Percentiles rank a stretch among this genome's conserved stretches.
phyloP scores from a whole-genome alignment of 2,113 vertebrate species.

The Thunnus maccoyii region DNA sequence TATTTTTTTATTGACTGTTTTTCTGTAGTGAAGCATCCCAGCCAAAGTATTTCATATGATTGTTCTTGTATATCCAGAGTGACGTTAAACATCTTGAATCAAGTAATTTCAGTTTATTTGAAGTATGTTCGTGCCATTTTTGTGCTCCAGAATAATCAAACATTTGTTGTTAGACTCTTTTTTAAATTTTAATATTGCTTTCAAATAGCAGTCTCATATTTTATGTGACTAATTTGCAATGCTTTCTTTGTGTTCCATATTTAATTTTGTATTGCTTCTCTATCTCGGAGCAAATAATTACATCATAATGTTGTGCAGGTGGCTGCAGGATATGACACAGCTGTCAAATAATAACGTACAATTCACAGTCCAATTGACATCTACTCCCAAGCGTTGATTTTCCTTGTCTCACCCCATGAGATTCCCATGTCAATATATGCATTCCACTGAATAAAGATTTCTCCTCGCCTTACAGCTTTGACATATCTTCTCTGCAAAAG shows the following conservation, averaged over 20 bases:
- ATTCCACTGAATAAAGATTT: conserved; percentile 27
- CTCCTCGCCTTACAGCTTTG: neutral
- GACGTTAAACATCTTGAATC: too few relatives aligned
- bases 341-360: neutral
- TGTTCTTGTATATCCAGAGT: too few relatives aligned
- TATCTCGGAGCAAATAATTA: neutral
- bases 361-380: conserved; percentile 20
- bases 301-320: conserved; percentile 9
- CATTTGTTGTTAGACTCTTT: neutral
- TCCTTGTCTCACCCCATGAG: neutral
- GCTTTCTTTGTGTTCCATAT: neutral
- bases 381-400: conserved; percentile 17
- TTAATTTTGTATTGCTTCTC: neutral
- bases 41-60: too few relatives aligned
- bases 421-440: neutral
- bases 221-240: neutral
- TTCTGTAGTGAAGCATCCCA: too few relatives aligned
- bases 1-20: too few relatives aligned
- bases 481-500: conserved; percentile 22
- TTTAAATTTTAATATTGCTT: neutral
- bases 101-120: too few relatives aligned
- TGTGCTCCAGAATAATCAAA: neutral
- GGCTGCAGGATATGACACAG: neutral
- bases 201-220: conserved; percentile 10
- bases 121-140: neutral